These are phyloP conservation scores for Lasiommata megera DNA, from an alignment of 2,888 invertebrate species.

Conservation along the genomic window DNA sequence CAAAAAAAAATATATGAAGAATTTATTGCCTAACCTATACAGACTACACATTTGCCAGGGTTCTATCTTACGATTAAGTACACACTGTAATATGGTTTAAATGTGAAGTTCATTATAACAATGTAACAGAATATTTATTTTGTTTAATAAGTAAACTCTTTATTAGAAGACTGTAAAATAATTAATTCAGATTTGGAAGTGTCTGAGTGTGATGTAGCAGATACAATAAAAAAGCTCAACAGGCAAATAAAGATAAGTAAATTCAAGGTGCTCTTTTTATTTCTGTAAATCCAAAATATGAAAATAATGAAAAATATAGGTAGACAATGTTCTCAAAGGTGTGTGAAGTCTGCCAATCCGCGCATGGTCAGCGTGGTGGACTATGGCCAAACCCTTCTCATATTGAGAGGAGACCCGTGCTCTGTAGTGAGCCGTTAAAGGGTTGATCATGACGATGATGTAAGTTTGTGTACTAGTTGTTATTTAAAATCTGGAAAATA, in stretches of 20 bases:
- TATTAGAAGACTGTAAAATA: not conserved
- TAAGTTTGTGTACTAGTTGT: too few relatives aligned
- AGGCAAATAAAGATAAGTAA: not conserved
- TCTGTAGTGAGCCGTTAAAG: too few relatives aligned
- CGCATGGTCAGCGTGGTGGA: too few relatives aligned
- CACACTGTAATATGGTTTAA: not conserved
- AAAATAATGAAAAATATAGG: too few relatives aligned
- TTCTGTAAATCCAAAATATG: too few relatives aligned
- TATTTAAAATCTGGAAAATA: too few relatives aligned
- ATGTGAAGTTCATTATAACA: not conserved
- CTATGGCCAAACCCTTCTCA: too few relatives aligned
- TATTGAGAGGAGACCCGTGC: too few relatives aligned
- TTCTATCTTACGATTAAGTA: not conserved
- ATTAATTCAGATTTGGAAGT: not conserved
- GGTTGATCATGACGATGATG: too few relatives aligned
- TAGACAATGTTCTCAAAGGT: too few relatives aligned
- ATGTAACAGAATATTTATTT: not conserved
- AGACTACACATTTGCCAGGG: not conserved
- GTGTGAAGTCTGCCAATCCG: too few relatives aligned
- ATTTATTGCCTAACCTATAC: not conserved
- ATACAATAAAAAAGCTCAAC: not conserved
- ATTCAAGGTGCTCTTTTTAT: too few relatives aligned
- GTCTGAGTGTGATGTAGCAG: not conserved
- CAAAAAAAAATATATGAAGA: not conserved
- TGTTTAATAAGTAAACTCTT: not conserved